A percentile compares a stretch with the other conserved stretches of the same genome.
Evolutionary conservation across 1,140 invertebrate genomes (phyloP).

Genomic region (Cyphomyrmex costatus): DNA sequence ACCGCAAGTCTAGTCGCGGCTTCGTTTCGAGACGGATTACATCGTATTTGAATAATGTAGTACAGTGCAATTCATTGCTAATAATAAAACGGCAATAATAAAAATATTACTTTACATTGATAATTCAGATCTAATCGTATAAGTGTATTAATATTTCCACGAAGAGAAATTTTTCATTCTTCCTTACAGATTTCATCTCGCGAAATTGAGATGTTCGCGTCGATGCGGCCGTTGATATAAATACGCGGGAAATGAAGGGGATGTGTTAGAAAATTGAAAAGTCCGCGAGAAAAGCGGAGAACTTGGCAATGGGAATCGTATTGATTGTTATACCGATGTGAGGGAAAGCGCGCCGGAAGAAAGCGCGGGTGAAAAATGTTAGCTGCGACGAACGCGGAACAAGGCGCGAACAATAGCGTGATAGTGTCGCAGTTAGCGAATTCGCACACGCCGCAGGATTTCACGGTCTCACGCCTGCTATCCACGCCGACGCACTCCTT

Average conservation of each 20-base stretch:
- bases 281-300: not conserved
- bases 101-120: not conserved
- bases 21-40: slow-evolving; percentile 9
- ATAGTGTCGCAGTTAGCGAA: slow-evolving; percentile 80
- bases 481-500: slow-evolving; percentile 81
- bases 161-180: not conserved
- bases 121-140: not conserved
- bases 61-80: not conserved
- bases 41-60: not conserved
- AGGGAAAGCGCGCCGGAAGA: slow-evolving; percentile 27
- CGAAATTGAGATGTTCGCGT: slow-evolving; percentile 1
- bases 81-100: not conserved
- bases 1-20: slow-evolving; percentile 6
- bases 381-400: slow-evolving; percentile 72
- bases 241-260: not conserved
- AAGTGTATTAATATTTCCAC: not conserved
- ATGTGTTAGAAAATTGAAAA: slow-evolving; percentile 53
- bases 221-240: not conserved
- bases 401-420: slow-evolving; percentile 68
- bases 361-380: slow-evolving; percentile 76
- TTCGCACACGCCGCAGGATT: slow-evolving; percentile 84
- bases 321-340: slow-evolving; percentile 49
- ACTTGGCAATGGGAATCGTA: slow-evolving; percentile 39
- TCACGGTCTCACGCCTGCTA: slow-evolving; percentile 84
- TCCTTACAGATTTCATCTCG: slow-evolving; percentile 10